These are phyloP conservation scores for Phorcus lineatus DNA, from an alignment of 2,888 invertebrate genomes.

Conservation along the genomic window DNA sequence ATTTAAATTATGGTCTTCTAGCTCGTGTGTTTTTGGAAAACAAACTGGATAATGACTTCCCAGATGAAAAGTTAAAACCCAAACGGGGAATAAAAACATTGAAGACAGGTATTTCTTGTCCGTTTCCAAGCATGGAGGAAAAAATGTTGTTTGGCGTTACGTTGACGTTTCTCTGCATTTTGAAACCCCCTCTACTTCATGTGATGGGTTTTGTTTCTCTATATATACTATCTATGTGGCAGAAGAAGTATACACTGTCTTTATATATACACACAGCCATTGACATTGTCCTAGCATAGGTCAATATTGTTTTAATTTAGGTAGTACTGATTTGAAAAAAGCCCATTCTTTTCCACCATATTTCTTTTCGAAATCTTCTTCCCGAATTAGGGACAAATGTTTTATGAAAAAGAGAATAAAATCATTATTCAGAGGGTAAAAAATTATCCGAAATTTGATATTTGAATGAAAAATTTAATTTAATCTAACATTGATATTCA, in stretches of 20 bases:
- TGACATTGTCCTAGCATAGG: too few species aligned
- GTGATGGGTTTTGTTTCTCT: neutral
- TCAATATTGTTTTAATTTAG: neutral
- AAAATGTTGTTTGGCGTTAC: neutral
- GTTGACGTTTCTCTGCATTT: neutral
- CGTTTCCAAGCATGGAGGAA: neutral
- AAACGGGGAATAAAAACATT: conserved; percentile 14
- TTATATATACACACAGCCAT: too few species aligned
- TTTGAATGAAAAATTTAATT: too few species aligned
- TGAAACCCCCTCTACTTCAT: neutral
- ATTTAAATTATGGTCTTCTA: neutral
- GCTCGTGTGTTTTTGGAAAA: conserved; percentile 15
- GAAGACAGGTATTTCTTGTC: conserved; percentile 5
- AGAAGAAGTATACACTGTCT: too few species aligned
- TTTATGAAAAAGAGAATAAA: too few species aligned
- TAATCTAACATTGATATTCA: too few species aligned
- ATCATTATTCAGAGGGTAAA: too few species aligned
- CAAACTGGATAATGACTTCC: conserved; percentile 17
- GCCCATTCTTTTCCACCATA: neutral
- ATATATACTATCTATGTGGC: too few species aligned
- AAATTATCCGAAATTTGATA: too few species aligned
- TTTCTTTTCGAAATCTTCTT: too few species aligned
- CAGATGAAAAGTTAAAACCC: conserved; percentile 2
- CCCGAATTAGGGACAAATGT: too few species aligned
- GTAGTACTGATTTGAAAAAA: too few species aligned